Evolutionary conservation across 2,888 invertebrate genomes (phyloP).

Genomic region (Polyommatus iphigenia): DNA sequence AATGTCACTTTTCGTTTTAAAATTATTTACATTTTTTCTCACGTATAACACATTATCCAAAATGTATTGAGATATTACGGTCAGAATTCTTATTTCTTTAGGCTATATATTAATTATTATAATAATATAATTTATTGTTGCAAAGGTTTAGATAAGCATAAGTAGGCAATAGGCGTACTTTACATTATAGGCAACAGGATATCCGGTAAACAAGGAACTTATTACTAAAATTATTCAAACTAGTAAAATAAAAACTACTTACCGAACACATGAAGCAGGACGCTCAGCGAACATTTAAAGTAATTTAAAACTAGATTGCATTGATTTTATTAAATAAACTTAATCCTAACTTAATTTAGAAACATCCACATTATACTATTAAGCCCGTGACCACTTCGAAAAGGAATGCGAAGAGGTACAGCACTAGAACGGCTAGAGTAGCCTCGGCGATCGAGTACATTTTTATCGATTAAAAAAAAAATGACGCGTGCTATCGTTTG

Average conservation of each 20-base stretch:
- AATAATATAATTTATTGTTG: neutral
- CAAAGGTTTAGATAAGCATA: neutral
- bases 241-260: conserved; percentile 2
- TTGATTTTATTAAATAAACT: conserved; percentile 62
- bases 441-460: conserved; percentile 76
- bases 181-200: neutral
- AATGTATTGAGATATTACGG: too few species aligned
- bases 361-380: conserved; percentile 57
- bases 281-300: conserved; percentile 28
- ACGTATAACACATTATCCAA: too few species aligned
- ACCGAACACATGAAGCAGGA: conserved; percentile 28
- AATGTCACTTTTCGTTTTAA: too few species aligned
- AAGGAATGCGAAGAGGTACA: conserved; percentile 71
- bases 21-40: too few species aligned
- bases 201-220: neutral
- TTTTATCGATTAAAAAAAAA: conserved; percentile 47
- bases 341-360: conserved; percentile 53
- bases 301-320: conserved; percentile 53
- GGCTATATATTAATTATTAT: too few species aligned
- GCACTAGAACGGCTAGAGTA: conserved; percentile 69
- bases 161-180: neutral
- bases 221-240: neutral
- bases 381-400: conserved; percentile 74
- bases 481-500: conserved; percentile 57
- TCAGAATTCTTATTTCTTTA: too few species aligned